phyloP scores from a whole-genome alignment of 2,113 vertebrate genomes.

The Trinectes maculatus region DNA sequence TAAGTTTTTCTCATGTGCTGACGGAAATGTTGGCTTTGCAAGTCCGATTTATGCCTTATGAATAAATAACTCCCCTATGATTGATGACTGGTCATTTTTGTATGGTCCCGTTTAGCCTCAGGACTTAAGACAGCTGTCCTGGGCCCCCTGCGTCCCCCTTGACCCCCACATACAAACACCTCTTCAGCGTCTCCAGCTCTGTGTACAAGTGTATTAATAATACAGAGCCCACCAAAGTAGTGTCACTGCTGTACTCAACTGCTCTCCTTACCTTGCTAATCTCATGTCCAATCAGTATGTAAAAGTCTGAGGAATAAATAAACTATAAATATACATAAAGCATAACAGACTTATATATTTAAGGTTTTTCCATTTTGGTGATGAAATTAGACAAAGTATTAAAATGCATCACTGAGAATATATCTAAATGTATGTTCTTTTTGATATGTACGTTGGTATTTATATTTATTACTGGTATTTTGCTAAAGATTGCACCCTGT shows the following conservation, averaged over 20 bases:
- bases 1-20: conserved; percentile 50
- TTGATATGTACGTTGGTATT: conserved; percentile 5
- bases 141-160: conserved; percentile 36
- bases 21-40: conserved; percentile 53
- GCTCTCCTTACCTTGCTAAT: conserved; percentile 2
- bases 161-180: conserved; percentile 32
- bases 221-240: conserved; percentile 47
- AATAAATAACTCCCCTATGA: conserved; percentile 67
- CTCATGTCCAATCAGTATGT: background rate
- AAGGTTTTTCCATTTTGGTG: background rate
- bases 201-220: conserved; percentile 52
- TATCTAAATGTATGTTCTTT: background rate
- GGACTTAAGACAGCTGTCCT: conserved; percentile 56
- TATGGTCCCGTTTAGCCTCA: conserved; percentile 41
- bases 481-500: conserved; percentile 36
- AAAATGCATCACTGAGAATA: background rate
- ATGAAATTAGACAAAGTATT: conserved; percentile 8
- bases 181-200: conserved; percentile 8
- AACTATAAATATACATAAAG: background rate
- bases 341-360: background rate
- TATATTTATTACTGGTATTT: conserved; percentile 39
- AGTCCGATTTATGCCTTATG: conserved; percentile 63
- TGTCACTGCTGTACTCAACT: background rate
- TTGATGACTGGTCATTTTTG: conserved; percentile 67
- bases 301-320: background rate